These are phyloP conservation scores for Leguminivora glycinivorella DNA, from an alignment of 1,140 invertebrate species.

Conservation along the genomic window DNA sequence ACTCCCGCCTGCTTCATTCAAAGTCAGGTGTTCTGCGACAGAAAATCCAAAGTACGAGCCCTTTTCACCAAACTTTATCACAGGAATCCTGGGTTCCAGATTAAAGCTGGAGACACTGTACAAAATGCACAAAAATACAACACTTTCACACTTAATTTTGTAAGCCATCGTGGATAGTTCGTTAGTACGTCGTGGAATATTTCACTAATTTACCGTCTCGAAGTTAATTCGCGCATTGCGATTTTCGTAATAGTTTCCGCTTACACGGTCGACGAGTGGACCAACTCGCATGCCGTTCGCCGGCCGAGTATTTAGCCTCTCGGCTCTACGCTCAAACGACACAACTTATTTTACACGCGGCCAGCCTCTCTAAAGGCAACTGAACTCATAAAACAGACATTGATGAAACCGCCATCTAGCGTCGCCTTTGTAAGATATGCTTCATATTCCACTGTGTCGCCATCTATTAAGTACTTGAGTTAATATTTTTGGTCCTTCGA, in stretches of 20 bases:
- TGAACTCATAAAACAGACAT: conserved; percentile 63
- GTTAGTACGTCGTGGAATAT: conserved; percentile 53
- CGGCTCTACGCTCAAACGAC: conserved; percentile 50
- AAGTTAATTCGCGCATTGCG: conserved; percentile 72
- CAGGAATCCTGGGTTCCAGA: conserved; percentile 90
- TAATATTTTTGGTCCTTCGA: conserved; percentile 8
- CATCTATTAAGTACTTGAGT: conserved; percentile 1
- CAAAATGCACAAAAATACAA: conserved; percentile 71
- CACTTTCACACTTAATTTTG: conserved; percentile 56
- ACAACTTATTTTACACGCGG: conserved; percentile 50
- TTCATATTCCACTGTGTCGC: background rate
- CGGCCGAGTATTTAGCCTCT: conserved; percentile 59
- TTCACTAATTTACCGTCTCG: conserved; percentile 63
- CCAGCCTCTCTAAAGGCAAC: conserved; percentile 53
- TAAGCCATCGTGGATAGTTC: conserved; percentile 61
- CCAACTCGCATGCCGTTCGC: conserved; percentile 66
- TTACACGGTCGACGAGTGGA: conserved; percentile 44
- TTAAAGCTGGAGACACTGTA: conserved; percentile 83
- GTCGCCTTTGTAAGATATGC: no score
- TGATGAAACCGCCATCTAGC: conserved; percentile 13
- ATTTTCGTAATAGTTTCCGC: conserved; percentile 53
- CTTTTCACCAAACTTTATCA: conserved; percentile 85
- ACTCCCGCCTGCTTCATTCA: conserved; percentile 65
- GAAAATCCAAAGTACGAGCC: conserved; percentile 94
- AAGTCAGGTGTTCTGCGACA: conserved; percentile 88